These are phyloP conservation scores for Archaeoteleia sp. DNA, from an alignment of 2,888 invertebrate species.

Conservation along the genomic window DNA sequence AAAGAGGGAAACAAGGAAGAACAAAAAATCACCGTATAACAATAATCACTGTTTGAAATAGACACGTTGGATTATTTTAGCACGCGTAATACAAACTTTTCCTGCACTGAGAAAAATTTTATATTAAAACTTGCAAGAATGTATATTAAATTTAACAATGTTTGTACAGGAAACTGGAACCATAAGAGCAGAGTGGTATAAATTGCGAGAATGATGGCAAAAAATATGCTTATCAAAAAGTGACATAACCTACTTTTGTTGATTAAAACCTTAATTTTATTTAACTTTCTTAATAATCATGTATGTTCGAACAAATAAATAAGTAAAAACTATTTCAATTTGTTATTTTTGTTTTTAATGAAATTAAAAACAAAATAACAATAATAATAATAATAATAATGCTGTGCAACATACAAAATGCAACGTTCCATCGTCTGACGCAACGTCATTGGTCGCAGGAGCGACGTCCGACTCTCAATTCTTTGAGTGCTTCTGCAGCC, in stretches of 20 bases:
- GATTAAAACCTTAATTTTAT: too few relatives aligned
- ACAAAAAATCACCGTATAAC: slow-evolving; percentile 20
- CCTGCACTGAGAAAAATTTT: too few relatives aligned
- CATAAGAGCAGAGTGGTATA: too few relatives aligned
- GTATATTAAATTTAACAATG: too few relatives aligned
- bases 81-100: neutral
- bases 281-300: too few relatives aligned
- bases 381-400: too few relatives aligned
- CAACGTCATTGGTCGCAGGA: slow-evolving; percentile 16
- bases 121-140: too few relatives aligned
- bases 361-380: neutral
- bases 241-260: too few relatives aligned
- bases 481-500: slow-evolving; percentile 26
- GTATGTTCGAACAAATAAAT: neutral
- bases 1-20: neutral
- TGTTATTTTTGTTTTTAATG: slow-evolving; percentile 18
- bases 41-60: slow-evolving; percentile 19
- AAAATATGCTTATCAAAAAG: too few relatives aligned
- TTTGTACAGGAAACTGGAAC: too few relatives aligned
- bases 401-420: slow-evolving; percentile 1
- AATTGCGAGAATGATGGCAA: too few relatives aligned
- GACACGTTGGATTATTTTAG: slow-evolving; percentile 14
- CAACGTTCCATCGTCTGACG: neutral
- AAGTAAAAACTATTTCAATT: slow-evolving; percentile 4
- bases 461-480: slow-evolving; percentile 13